phyloP scores from a whole-genome alignment of 2,113 vertebrate species.

The Formicarius rufipectus region DNA sequence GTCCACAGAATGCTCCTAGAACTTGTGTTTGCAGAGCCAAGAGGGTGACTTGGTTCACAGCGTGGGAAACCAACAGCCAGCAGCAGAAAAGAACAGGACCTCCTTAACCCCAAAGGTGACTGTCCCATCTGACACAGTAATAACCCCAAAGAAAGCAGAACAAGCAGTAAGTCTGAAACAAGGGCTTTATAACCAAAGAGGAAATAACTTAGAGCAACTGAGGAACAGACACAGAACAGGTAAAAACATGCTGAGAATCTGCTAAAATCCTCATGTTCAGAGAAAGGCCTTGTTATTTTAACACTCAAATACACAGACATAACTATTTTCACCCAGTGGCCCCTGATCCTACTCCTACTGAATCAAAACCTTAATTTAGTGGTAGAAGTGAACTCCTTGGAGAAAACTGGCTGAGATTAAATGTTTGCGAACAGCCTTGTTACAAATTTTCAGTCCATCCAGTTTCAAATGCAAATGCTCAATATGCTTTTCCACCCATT shows the following conservation, averaged over 20 bases:
- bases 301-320: not conserved
- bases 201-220: not conserved
- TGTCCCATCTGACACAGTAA: not conserved
- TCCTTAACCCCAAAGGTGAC: not conserved
- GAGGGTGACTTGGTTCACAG: too few relatives aligned
- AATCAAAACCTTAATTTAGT: not conserved
- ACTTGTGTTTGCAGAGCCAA: rapidly evolving
- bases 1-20: not conserved
- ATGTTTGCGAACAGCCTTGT: not conserved
- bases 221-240: not conserved
- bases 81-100: not conserved
- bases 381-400: not conserved
- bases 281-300: not conserved
- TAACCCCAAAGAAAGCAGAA: not conserved
- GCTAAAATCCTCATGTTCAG: not conserved
- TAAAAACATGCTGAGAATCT: not conserved
- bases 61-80: not conserved
- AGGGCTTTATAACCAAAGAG: not conserved
- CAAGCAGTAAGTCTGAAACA: not conserved
- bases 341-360: not conserved
- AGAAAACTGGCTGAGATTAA: not conserved
- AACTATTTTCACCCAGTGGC: not conserved
- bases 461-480: not conserved
- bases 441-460: not conserved
- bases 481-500: not conserved